Conservation (phyloP, 2,797 vertebrate genomes). For the Australoheros facetus region DNA sequence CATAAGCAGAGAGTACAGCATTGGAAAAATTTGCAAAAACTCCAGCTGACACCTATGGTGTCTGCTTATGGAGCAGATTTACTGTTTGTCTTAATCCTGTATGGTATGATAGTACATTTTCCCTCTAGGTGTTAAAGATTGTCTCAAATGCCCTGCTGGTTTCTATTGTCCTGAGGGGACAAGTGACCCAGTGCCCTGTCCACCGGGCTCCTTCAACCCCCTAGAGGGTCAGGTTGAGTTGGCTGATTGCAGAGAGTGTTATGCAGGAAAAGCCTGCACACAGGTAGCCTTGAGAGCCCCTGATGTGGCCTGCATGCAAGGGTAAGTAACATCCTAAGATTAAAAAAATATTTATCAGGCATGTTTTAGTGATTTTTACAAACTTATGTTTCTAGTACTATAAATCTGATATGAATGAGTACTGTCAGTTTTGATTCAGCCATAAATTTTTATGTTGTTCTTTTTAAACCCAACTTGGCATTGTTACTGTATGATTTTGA, state of each 20-base stretch:
- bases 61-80: not conserved
- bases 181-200: conserved; percentile 82
- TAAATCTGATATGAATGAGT: not conserved
- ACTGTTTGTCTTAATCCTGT: not conserved
- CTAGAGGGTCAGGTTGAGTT: conserved; percentile 85
- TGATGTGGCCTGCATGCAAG: conserved; percentile 83
- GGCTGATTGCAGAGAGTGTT: conserved; percentile 83
- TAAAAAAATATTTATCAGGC: not conserved
- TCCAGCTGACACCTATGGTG: too few species aligned
- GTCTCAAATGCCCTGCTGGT: conserved; percentile 86
- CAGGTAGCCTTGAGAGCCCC: conserved; percentile 84
- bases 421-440: not conserved
- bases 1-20: not conserved
- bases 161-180: conserved; percentile 86
- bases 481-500: not conserved
- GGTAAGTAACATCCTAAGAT: conserved; percentile 70
- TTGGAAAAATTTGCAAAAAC: not conserved
- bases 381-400: not conserved
- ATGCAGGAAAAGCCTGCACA: conserved; percentile 87
- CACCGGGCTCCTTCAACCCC: conserved; percentile 83
- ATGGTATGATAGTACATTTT: not conserved
- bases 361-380: not conserved
- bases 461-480: not conserved
- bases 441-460: not conserved
- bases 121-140: conserved; percentile 81